Conservation (phyloP, 1,140 invertebrate genomes). For the Nilaparvata lugens region DNA sequence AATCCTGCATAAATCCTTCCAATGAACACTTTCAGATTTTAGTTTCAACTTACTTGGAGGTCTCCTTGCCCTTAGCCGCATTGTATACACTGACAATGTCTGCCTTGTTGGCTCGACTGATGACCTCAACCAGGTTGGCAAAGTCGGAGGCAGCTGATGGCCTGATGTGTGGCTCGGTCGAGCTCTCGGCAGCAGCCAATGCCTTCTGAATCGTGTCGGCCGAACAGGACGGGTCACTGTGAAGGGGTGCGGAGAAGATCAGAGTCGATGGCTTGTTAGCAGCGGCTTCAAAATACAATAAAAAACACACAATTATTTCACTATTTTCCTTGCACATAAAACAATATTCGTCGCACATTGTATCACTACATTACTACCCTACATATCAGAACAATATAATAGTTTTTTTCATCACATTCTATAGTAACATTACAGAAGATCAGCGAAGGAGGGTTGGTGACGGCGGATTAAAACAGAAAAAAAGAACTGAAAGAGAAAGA, state of each 20-base stretch:
- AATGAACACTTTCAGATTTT: too few species aligned
- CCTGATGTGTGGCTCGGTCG: constrained; percentile 45
- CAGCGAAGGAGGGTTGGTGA: too few species aligned
- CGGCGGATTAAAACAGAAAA: too few species aligned
- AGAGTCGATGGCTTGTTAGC: constrained; percentile 46
- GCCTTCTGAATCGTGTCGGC: constrained; percentile 41
- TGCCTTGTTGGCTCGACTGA: constrained; percentile 50
- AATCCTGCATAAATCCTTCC: too few species aligned
- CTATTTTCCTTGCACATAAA: too few species aligned
- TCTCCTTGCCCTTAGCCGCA: constrained; percentile 39
- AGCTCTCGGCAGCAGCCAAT: constrained; percentile 45
- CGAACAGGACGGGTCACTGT: constrained; percentile 40
- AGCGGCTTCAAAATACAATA: constrained; percentile 27
- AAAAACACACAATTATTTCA: too few species aligned
- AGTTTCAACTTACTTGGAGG: constrained; percentile 32
- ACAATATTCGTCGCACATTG: too few species aligned
- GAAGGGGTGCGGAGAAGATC: constrained; percentile 61
- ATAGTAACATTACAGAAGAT: too few species aligned
- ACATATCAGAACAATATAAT: too few species aligned
- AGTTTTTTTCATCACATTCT: too few species aligned
- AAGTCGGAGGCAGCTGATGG: constrained; percentile 55
- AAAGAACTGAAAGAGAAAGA: too few species aligned
- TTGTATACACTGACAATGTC: constrained; percentile 57
- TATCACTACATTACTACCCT: too few species aligned
- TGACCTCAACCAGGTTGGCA: constrained; percentile 51